Evolutionary conservation across 2,888 invertebrate species (phyloP), one percentile per base, ranked within the genome.

Genomic region (Melangyna quadrimaculata): DNA sequence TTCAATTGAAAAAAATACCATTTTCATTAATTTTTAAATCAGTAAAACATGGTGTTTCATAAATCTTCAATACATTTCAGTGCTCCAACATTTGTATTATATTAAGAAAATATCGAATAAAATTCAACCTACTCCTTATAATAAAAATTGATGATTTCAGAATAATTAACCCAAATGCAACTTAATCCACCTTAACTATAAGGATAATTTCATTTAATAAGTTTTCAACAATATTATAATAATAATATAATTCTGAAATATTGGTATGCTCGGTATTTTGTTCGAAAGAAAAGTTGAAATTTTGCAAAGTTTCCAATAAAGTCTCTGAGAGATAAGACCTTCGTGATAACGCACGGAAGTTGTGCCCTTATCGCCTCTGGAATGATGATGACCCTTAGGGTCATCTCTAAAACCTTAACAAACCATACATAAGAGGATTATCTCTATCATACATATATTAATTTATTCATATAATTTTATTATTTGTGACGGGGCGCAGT

Each of bases 311-410:
- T 78, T 73, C 51, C 67, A 86, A 82, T 73, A 17, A 65, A 78
- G 14, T 48, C 59, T 35, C 35, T 19, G 12, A 14, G 32, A 22
- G 80, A 86, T 81, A 81, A 86, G 86, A 59, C 72, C 22, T 14
- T 48, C 17, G 24, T 61, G 87, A 78, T 78, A 78, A 78, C 78
- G 88, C 87, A 78, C 87, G 83, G 87, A 88, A 87, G 88, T 87
- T 89, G 90, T 90, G 88, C 89, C 83, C 90, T 90, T 90, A 90
- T 90, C 89, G 87, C 86, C 77, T 78, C 22, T 81, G 43, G 35
- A 77, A 48, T 81, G 81, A 48, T 81, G 81, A 86, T 86, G 81
- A 78, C 86, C 72, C 55, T 29, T 1, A 72, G 81, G 86, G 86
- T 86, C 86, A 86, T 78, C 77, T 57, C 45, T 37, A 35, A 75